Evolutionary conservation across 2,797 vertebrate genomes (phyloP), one percentile per base, ranked within the genome.

Genomic region (Falco berigora): DNA sequence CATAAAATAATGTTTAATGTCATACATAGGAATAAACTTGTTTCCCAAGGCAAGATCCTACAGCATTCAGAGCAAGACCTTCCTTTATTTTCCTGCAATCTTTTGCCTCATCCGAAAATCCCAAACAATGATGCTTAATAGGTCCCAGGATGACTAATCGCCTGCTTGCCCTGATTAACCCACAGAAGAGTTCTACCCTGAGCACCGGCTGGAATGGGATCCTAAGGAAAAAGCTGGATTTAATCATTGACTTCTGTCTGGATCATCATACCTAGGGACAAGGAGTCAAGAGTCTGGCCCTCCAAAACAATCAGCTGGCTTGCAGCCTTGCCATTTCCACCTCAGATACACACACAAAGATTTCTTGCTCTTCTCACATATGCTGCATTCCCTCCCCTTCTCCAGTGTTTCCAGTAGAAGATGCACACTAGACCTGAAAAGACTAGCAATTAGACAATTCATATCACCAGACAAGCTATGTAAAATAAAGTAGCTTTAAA

Each of bases 81-180:
- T 80, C 17, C 55, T 56, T 76, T 66, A 42, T 8, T 80, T 85
- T 55, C 7, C 32, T 85, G 11, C 14, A 44, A 27, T 34, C 2
- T 1, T 27, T 44, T 46, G 9, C 15, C 19, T 67, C 27, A 16
- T 46, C 63, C 6, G 3, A 55, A 85, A 62, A 42, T 40, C 22
- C 30, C 6, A 38, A 58, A 28, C 0, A 3, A 18, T 11, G 67
- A 15, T 1, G 5, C 9, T 23, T 2, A n/a, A 40, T 13, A 20
- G 7, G 4, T 73, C 32, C 10, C 28, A 81, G 62, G 46, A 28
- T 34, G 19, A 5, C 6, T 10, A 53, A 64, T 27, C 32, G 3
- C 18, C 36, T 62, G 36, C 46, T 75, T 64, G 27, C 3, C 19
- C 38, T 42, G 38, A 62, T 72, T 75, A 84, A 68, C 40, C 23